Base-by-base conservation (phyloP, 2,888 invertebrate species). In the Eurytoma adleriae region DNA sequence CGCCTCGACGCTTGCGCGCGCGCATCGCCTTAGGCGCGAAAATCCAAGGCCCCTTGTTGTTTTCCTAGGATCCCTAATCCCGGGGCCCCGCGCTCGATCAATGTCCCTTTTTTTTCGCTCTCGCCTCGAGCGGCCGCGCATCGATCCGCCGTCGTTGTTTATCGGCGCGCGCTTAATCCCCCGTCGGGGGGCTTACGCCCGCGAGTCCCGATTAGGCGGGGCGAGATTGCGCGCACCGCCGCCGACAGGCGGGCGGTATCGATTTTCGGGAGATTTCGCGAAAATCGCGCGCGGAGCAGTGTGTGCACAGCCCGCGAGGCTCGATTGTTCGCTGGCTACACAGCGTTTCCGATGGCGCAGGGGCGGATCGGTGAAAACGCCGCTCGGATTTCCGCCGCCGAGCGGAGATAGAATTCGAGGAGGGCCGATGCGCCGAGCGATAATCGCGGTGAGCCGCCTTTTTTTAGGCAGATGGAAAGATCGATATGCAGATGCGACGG, bases 181-280 rank as follows among this genome's bases (percentile, higher is more conserved):
- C 62, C 54, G 80, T 78, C 56, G 82, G 73, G 70, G 72, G 86
- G 86, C 86, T 87, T 87, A 87, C 83, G 84, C 40, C 40, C 40
- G 67, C 73, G 83, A 83, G 84, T 84, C 84, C 85, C 84, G 86
- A 86, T 87, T 88, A 76, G 69, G 85, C 85, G 84, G 84, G 74
- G 82, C 40, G 75, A 85, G 87, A 87, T 86, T 86, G 82, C 82
- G 80, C 67, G 66, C 69, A 13, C 70, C n/a, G n/a, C n/a, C n/a
- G 61, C 70, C 20, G 50, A 54, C 61, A 68, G 59, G 4, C 30
- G 20, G 20, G 24, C 27, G 40, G 72, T 71, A 59, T 78, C 67
- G 67, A 78, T 78, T 78, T 72, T 69, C 71, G 72, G 72, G 78
- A 72, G 72, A 72, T 72, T 61, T 72, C 67, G 76, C 69, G 64